Base-by-base conservation (phyloP, 2,113 vertebrate genomes). In the Isichthys henryi region DNA sequence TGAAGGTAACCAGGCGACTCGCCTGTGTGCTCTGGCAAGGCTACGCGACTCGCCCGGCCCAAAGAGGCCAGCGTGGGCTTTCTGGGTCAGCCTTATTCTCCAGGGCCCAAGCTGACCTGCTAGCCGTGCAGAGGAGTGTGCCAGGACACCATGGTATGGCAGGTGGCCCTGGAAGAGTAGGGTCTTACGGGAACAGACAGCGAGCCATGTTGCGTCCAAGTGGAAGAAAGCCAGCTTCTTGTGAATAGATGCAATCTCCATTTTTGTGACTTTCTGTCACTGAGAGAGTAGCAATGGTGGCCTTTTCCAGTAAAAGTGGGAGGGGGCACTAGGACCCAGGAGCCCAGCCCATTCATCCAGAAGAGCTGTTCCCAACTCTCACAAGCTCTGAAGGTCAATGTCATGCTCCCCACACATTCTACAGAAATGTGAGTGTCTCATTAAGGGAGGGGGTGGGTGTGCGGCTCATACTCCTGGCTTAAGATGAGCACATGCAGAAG, bases 221-320 rank as follows among this genome's bases (percentile, higher is more conserved):
- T 89, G 53, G 8, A 50, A 87, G 53, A 92, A 90, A 88, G 39
- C 82, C 92, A 89, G 27, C 31, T 8, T 43, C 27, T 87, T 48
- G 31, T 87, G 62, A 56, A 86, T 27, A 84, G 52, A 82, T 90
- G 77, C 43, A n/a, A 90, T 87, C 43, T 50, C 56, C 43, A 7
- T 56, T 7, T n/a, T 58, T 13, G 13, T 86, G 52, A 56, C 53
- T 86, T 31, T 2, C 45, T 21, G 56, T 77, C 70, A 39, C 27
- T 10, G 27, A 39, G 70, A 77, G 27, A 77, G 70, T 6, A 19
- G 70, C 3, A 45, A 50, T 50, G 23, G 46, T 49, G 83, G 11
- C 23, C 48, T 27, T 13, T 49, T 48, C 19, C 48, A n/a, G 8
- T 17, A 17, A 43, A 70, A 19, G 5, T 0, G 0, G 5, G 2